phyloP scores from a whole-genome alignment of 2,113 vertebrate species.

The Tetrax tetrax region DNA sequence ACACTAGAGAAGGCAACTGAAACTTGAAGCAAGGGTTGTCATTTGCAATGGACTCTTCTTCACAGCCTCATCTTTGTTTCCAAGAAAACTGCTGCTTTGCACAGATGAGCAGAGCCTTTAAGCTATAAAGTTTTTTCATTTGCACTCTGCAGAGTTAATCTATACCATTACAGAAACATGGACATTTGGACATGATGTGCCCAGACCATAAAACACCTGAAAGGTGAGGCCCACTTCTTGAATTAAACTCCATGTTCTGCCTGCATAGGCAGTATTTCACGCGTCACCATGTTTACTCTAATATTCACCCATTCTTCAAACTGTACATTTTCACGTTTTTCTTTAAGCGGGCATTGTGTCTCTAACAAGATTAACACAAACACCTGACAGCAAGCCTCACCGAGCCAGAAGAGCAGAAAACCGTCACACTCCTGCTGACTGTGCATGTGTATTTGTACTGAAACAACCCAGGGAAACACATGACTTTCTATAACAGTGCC shows the following conservation, averaged over 20 bases:
- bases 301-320: background rate
- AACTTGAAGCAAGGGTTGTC: background rate
- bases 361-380: background rate
- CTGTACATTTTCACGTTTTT: background rate
- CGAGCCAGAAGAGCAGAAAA: constrained; percentile 2
- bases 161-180: background rate
- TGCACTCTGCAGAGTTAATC: background rate
- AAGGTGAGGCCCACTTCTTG: background rate
- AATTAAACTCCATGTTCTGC: background rate
- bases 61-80: background rate
- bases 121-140: background rate
- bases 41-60: background rate
- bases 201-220: background rate
- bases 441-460: background rate
- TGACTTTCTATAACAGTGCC: background rate
- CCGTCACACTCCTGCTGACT: constrained; percentile 31
- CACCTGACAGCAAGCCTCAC: background rate
- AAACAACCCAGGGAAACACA: constrained; percentile 33
- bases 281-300: background rate
- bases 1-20: background rate
- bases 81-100: background rate
- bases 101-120: background rate
- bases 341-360: background rate
- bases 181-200: background rate
- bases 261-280: background rate